phyloP scores from a whole-genome alignment of 2,888 invertebrate species.

The Archips crataeganus region DNA sequence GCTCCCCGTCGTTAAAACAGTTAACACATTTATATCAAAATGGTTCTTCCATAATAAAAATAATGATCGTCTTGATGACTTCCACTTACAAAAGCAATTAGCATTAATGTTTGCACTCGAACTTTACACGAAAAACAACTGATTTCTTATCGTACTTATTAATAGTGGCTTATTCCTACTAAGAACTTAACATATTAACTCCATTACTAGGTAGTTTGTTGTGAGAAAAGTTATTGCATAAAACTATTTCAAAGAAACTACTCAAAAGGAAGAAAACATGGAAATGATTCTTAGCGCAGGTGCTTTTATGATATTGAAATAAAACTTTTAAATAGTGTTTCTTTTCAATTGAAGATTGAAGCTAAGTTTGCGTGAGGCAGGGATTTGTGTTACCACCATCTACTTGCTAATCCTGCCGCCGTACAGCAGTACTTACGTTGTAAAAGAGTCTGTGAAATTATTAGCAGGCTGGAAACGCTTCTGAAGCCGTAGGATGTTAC shows the following conservation, averaged over 20 bases:
- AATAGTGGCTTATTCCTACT: slow-evolving; percentile 56
- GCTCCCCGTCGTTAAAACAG: neutral
- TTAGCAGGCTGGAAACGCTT: no score
- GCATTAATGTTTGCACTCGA: slow-evolving; percentile 65
- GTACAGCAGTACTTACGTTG: no score
- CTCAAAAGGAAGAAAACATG: neutral
- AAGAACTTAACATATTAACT: neutral
- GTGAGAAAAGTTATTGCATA: neutral
- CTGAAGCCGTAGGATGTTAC: no score
- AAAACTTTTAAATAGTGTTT: neutral
- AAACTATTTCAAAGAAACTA: neutral
- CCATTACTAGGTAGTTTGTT: neutral
- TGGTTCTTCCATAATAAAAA: slow-evolving; percentile 4
- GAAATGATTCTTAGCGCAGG: neutral
- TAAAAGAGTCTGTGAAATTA: no score
- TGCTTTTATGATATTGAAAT: neutral
- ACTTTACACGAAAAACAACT: slow-evolving; percentile 67
- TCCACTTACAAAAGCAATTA: slow-evolving; percentile 58
- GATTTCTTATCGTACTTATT: slow-evolving; percentile 60
- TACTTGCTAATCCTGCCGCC: no score
- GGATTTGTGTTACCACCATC: no score
- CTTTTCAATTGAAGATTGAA: neutral
- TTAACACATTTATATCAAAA: slow-evolving; percentile 13
- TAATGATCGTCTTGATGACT: slow-evolving; percentile 20
- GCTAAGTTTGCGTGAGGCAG: no score